Percentiles rank a stretch among this genome's conserved stretches.
Conservation (phyloP, 2,113 vertebrate genomes). For the Serinus canaria region DNA sequence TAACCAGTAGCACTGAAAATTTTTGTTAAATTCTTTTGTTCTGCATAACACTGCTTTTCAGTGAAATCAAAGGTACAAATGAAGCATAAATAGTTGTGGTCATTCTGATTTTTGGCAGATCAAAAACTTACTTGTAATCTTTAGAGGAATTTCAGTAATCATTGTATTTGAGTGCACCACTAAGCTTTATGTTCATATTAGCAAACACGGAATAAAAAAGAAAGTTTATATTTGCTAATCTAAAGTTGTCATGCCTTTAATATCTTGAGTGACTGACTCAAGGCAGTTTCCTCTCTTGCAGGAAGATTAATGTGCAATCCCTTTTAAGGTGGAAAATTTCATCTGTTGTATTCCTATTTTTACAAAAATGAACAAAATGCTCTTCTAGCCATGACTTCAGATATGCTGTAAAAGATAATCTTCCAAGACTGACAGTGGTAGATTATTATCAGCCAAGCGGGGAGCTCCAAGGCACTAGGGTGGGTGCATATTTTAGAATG, state of each 20-base stretch:
- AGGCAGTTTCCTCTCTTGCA: not conserved
- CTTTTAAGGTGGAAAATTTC: not conserved
- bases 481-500: not conserved
- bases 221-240: not conserved
- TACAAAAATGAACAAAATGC: not conserved
- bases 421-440: not conserved
- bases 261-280: not conserved
- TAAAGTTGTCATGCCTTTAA: not conserved
- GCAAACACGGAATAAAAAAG: not conserved
- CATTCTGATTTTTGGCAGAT: not conserved
- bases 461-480: not conserved
- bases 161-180: not conserved
- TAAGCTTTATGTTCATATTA: not conserved
- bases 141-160: not conserved
- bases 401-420: not conserved
- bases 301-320: not conserved
- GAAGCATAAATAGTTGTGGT: not conserved
- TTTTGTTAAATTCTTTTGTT: not conserved
- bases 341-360: not conserved
- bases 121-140: not conserved
- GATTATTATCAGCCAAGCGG: not conserved
- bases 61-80: not conserved
- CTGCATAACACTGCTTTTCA: not conserved
- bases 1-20: not conserved
- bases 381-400: not conserved